Conservation (phyloP, 2,888 invertebrate genomes). For the Neoascia interrupta region DNA sequence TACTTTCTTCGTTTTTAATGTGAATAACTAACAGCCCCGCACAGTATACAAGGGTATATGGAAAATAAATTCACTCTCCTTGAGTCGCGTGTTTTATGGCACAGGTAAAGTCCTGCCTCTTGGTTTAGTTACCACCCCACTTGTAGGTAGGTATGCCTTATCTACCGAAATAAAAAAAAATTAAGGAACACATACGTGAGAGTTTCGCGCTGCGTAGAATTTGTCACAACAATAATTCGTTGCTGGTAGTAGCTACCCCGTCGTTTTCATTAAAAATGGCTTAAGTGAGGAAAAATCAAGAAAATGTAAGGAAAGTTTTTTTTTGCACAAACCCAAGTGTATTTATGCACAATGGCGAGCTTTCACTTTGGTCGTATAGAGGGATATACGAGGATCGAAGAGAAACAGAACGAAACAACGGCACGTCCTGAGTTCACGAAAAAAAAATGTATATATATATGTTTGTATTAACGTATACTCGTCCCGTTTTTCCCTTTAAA, state of each 20-base stretch:
- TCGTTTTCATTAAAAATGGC: slow-evolving; percentile 66
- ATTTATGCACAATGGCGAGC: slow-evolving; percentile 65
- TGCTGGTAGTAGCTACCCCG: slow-evolving; percentile 58
- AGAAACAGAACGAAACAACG: slow-evolving; percentile 46
- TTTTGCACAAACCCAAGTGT: slow-evolving; percentile 31
- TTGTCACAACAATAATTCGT: slow-evolving; percentile 69
- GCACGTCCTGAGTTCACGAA: slow-evolving; percentile 52
- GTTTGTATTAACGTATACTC: too few relatives aligned
- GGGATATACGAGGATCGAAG: slow-evolving; percentile 61
- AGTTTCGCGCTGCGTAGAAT: slow-evolving; percentile 67
- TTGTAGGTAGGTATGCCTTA: not conserved
- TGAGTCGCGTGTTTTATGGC: slow-evolving; percentile 65
- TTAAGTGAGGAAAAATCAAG: slow-evolving; percentile 52
- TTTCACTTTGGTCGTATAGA: slow-evolving; percentile 51
- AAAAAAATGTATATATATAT: too few relatives aligned
- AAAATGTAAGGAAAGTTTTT: slow-evolving; percentile 14
- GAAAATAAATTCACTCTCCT: slow-evolving; percentile 64
- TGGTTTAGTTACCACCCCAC: slow-evolving; percentile 30
- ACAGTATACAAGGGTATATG: slow-evolving; percentile 37
- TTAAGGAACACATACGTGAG: slow-evolving; percentile 53
- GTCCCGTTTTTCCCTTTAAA: too few relatives aligned
- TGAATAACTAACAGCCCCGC: slow-evolving; percentile 41
- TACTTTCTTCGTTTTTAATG: slow-evolving; percentile 34
- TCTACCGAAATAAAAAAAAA: too few relatives aligned
- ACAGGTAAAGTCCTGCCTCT: slow-evolving; percentile 56